A percentile compares a stretch with the other conserved stretches of the same genome.
These are phyloP conservation scores for Ormyrus thymus DNA, from an alignment of 2,888 invertebrate species.

Conservation along the genomic window DNA sequence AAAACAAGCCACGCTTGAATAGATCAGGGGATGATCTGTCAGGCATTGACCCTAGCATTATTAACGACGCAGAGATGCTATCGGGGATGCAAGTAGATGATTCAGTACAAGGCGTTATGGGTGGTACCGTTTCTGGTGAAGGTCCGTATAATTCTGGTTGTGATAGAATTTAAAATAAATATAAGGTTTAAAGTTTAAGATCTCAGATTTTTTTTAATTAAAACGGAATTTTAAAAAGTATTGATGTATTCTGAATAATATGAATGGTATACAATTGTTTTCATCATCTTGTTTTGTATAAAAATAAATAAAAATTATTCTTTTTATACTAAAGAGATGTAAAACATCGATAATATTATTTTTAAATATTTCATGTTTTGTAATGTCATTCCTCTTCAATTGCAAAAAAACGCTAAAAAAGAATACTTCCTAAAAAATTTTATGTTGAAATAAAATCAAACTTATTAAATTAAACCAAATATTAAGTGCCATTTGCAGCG, in stretches of 20 bases:
- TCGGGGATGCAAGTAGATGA: conserved; percentile 66
- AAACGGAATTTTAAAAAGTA: background rate
- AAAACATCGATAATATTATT: too few relatives aligned
- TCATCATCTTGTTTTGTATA: too few relatives aligned
- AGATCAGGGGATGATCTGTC: conserved; percentile 58
- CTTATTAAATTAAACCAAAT: too few relatives aligned
- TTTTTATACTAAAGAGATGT: too few relatives aligned
- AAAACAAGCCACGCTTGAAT: conserved; percentile 67
- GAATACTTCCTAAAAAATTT: too few relatives aligned
- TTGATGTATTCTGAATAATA: background rate
- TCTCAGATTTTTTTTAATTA: background rate
- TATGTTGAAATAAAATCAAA: too few relatives aligned
- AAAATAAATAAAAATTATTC: too few relatives aligned
- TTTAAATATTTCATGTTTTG: too few relatives aligned
- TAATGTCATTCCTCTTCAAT: too few relatives aligned
- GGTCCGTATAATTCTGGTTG: conserved; percentile 57
- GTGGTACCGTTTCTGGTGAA: conserved; percentile 65
- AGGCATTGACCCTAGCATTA: conserved; percentile 58
- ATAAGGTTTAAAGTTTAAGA: background rate
- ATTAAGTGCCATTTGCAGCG: too few relatives aligned
- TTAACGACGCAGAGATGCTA: conserved; percentile 63
- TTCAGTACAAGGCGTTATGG: conserved; percentile 57
- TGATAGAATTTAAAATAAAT: background rate
- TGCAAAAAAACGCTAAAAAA: too few relatives aligned
- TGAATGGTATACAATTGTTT: too few relatives aligned